A percentile compares a stretch with the other conserved stretches of the same genome.
Conservation (phyloP, 2,113 vertebrate species). For the Emydura subglobosa region DNA sequence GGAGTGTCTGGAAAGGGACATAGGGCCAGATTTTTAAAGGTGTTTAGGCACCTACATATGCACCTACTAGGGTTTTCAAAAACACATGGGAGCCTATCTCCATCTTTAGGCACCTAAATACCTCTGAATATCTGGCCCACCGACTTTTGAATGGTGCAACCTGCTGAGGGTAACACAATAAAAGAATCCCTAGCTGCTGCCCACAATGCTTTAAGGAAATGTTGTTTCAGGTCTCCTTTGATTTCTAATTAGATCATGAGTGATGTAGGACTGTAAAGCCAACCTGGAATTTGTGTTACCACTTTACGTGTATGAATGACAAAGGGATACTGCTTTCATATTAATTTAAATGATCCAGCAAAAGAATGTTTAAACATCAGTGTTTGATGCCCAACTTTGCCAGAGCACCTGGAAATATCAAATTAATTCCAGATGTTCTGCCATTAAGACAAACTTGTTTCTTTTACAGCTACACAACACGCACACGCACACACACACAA, state of each 20-base stretch:
- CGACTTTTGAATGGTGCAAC: conserved; percentile 67
- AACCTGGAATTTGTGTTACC: conserved; percentile 68
- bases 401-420: conserved; percentile 76
- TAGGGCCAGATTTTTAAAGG: background rate
- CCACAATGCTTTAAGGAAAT: conserved; percentile 74
- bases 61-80: conserved; percentile 23
- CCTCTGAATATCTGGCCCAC: conserved; percentile 68
- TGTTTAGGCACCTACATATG: background rate
- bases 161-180: conserved; percentile 68
- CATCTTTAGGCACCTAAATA: conserved; percentile 74
- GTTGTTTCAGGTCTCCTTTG: conserved; percentile 74
- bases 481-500: background rate
- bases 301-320: conserved; percentile 61
- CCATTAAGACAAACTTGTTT: conserved; percentile 44
- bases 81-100: conserved; percentile 58
- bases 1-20: conserved; percentile 12
- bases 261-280: conserved; percentile 72
- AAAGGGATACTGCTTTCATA: conserved; percentile 61
- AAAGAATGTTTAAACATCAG: conserved; percentile 54
- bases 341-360: conserved; percentile 54
- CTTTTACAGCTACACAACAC: conserved; percentile 32
- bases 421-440: conserved; percentile 72
- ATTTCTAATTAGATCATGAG: conserved; percentile 76
- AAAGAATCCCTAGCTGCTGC: conserved; percentile 74
- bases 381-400: conserved; percentile 50